Base-by-base conservation (phyloP, 2,113 vertebrate species). In the Apeltes quadracus region DNA sequence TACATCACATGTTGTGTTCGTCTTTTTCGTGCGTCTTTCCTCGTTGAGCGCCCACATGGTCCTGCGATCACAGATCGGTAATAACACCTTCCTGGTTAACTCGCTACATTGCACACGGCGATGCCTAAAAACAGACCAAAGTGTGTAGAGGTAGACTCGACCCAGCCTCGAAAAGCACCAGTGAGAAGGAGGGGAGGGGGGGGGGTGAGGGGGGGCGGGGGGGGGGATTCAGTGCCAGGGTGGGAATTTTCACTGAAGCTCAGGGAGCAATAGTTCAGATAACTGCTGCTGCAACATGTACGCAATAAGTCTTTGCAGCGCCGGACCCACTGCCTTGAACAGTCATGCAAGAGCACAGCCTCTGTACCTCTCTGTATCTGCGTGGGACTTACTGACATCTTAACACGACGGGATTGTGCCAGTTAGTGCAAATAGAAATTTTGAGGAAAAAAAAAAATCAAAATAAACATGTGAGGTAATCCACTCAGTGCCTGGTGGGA, bases 211-310 rank as follows among this genome's bases (percentile, higher is more conserved):
- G 32, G 32, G 32, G 32, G 32, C 5, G 32, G 32, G 4, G 32
- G 32, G 4, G 5, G 29, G 5, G 29, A 76, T 82, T 44, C 56
- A 62, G 58, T 66, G 68, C 61, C 79, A 39, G 63, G 54, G 66
- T 61, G 64, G 18, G 53, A 84, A 84, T 83, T 85, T 82, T 79
- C 59, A 61, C 59, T 61, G 59, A 61, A 61, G 59, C 59, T 29
- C 39, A 61, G 59, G 59, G 59, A 61, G 39, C 59, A 61, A 61
- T 44, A 61, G 59, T 61, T 61, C 78, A 84, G 82, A 84, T 79
- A 87, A 66, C 63, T 70, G 83, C 84, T 75, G 84, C 89, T 89
- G 87, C 87, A 87, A 91, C 88, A 90, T 82, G 84, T 79, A 81
- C 72, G 86, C 82, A 87, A 86, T 84, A 81, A 61, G 23, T 61